phyloP scores from a whole-genome alignment of 2,797 vertebrate genomes.

The Microctenopoma lineatum region DNA sequence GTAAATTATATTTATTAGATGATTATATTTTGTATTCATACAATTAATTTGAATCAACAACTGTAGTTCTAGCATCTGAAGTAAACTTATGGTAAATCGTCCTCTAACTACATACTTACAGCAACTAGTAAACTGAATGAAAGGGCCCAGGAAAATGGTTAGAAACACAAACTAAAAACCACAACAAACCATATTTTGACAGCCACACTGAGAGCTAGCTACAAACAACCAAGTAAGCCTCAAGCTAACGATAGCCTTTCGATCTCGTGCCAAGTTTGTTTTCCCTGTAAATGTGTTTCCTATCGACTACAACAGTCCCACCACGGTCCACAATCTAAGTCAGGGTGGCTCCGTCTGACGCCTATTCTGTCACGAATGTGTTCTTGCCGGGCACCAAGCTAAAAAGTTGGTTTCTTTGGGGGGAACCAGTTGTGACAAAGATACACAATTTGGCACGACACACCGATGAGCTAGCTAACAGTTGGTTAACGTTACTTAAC shows the following conservation, averaged over 20 bases:
- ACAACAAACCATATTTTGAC: background rate
- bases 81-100: background rate
- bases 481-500: constrained; percentile 51
- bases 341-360: background rate
- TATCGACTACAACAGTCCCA: background rate
- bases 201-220: background rate
- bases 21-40: background rate
- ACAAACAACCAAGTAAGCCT: constrained; percentile 1
- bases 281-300: constrained; percentile 16
- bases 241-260: constrained; percentile 23
- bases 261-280: constrained; percentile 38
- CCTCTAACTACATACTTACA: no score
- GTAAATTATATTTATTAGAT: background rate
- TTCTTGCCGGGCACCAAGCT: accelerated
- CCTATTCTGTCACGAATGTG: accelerated
- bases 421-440: background rate
- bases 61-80: background rate
- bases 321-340: accelerated
- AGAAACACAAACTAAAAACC: background rate
- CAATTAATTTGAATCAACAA: background rate
- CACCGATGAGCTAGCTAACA: constrained; percentile 63
- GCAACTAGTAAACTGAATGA: background rate
- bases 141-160: background rate
- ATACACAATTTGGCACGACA: constrained; percentile 27
- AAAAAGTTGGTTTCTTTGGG: background rate